phyloP scores from a whole-genome alignment of 1,140 invertebrate genomes.

The Papilio machaon region DNA sequence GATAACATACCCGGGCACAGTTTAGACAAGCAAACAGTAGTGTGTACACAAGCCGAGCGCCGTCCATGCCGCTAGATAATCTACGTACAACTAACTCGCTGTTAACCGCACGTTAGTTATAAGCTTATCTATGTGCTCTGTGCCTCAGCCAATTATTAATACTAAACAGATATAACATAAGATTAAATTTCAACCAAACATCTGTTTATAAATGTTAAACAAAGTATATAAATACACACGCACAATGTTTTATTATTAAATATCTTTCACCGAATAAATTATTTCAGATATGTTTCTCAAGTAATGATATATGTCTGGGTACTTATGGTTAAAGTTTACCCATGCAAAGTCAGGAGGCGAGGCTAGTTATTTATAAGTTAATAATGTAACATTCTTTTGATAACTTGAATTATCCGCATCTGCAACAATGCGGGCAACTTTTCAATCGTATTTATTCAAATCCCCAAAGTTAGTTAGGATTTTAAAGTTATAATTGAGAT shows the following conservation, averaged over 20 bases:
- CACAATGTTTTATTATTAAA: too few species aligned
- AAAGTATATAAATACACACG: not conserved
- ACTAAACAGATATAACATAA: not conserved
- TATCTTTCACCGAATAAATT: too few species aligned
- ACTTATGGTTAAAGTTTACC: too few species aligned
- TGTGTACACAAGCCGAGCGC: slow-evolving; percentile 23
- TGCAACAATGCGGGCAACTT: too few species aligned
- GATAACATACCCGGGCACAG: slow-evolving; percentile 29
- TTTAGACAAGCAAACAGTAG: slow-evolving; percentile 33
- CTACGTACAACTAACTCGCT: slow-evolving; percentile 26
- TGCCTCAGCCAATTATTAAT: slow-evolving; percentile 1
- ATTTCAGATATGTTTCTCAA: too few species aligned
- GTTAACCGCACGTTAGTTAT: slow-evolving; percentile 30
- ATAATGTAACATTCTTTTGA: too few species aligned
- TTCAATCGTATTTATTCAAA: too few species aligned
- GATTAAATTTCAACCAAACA: not conserved
- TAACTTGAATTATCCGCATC: too few species aligned
- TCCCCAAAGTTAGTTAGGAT: not conserved
- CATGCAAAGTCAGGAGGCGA: too few species aligned
- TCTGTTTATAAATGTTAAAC: not conserved
- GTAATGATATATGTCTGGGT: too few species aligned
- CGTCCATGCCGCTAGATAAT: slow-evolving; percentile 34
- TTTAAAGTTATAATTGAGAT: too few species aligned
- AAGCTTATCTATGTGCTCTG: slow-evolving; percentile 20
- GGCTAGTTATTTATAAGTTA: too few species aligned